These are phyloP conservation scores for Tromatobia lineatoria DNA, from an alignment of 2,888 invertebrate genomes.

Conservation along the genomic window DNA sequence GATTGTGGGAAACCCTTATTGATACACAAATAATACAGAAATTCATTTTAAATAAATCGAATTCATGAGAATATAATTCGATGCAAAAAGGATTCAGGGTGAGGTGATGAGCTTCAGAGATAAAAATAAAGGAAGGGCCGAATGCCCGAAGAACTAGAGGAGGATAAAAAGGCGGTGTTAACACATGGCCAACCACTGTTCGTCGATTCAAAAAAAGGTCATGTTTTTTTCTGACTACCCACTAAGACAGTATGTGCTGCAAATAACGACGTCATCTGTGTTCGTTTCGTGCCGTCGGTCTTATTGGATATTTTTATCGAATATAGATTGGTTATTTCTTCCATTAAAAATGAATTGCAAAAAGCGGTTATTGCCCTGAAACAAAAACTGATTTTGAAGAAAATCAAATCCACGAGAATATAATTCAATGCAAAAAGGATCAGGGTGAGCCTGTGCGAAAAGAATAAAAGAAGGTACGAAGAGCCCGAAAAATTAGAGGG, in stretches of 20 bases:
- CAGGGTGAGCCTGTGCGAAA: background rate
- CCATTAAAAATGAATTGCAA: too few species aligned
- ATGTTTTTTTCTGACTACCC: too few species aligned
- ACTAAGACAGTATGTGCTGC: too few species aligned
- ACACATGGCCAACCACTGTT: slow-evolving; percentile 65
- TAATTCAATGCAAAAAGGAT: slow-evolving; percentile 9
- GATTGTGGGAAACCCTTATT: too few species aligned
- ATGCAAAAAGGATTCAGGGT: slow-evolving; percentile 11
- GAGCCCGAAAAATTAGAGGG: slow-evolving; percentile 6
- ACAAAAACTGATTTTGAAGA: background rate
- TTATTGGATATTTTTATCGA: too few species aligned
- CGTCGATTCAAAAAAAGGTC: too few species aligned
- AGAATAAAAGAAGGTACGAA: slow-evolving; percentile 7
- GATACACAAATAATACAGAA: too few species aligned
- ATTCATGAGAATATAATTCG: slow-evolving; percentile 7
- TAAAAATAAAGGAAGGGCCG: background rate
- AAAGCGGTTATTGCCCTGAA: background rate
- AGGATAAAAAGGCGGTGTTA: slow-evolving; percentile 41
- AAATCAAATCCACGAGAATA: slow-evolving; percentile 6
- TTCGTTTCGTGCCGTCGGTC: too few species aligned
- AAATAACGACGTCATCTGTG: too few species aligned
- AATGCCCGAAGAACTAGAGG: slow-evolving; percentile 16
- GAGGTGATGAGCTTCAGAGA: slow-evolving; percentile 5
- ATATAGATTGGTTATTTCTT: too few species aligned
- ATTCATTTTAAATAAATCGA: background rate